phyloP scores from a whole-genome alignment of 2,888 invertebrate species.

The Coelinius sp. region DNA sequence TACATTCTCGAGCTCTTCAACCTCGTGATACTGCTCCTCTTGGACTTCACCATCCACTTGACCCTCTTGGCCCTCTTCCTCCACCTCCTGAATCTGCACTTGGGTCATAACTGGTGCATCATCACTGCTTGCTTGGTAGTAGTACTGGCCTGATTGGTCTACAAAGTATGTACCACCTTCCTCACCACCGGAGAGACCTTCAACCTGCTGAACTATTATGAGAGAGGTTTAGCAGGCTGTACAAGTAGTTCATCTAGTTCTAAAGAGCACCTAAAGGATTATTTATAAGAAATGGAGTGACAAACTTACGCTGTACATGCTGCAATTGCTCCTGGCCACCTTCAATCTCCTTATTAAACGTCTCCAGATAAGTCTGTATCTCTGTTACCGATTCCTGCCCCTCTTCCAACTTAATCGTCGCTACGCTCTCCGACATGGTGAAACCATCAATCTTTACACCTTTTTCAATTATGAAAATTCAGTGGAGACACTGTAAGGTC shows the following conservation, averaged over 20 bases:
- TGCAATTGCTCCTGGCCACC: slow-evolving; percentile 72
- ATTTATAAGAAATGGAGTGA: too few relatives aligned
- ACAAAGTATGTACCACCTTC: slow-evolving; percentile 84
- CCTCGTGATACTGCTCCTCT: slow-evolving; percentile 69
- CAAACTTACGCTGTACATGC: slow-evolving; percentile 66
- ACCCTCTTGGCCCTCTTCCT: slow-evolving; percentile 56
- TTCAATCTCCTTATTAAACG: slow-evolving; percentile 86
- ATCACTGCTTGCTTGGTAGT: slow-evolving; percentile 81
- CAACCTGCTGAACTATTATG: slow-evolving; percentile 67
- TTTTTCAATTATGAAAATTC: slow-evolving; percentile 6
- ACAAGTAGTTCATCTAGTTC: too few relatives aligned
- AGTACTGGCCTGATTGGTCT: slow-evolving; percentile 86
- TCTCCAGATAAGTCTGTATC: slow-evolving; percentile 85
- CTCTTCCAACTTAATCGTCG: slow-evolving; percentile 67
- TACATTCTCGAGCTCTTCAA: slow-evolving; percentile 72
- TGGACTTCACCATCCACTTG: slow-evolving; percentile 65
- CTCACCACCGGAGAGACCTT: slow-evolving; percentile 71
- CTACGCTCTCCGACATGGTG: slow-evolving; percentile 65
- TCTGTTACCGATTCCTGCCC: slow-evolving; percentile 76
- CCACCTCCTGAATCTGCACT: slow-evolving; percentile 72
- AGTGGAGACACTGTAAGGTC: neutral
- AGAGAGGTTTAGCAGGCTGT: slow-evolving; percentile 30
- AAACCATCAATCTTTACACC: slow-evolving; percentile 48
- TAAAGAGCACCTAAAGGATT: too few relatives aligned
- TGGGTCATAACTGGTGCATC: slow-evolving; percentile 78